Conservation (phyloP, 2,797 vertebrate genomes). For the Rhinatrema bivittatum region DNA sequence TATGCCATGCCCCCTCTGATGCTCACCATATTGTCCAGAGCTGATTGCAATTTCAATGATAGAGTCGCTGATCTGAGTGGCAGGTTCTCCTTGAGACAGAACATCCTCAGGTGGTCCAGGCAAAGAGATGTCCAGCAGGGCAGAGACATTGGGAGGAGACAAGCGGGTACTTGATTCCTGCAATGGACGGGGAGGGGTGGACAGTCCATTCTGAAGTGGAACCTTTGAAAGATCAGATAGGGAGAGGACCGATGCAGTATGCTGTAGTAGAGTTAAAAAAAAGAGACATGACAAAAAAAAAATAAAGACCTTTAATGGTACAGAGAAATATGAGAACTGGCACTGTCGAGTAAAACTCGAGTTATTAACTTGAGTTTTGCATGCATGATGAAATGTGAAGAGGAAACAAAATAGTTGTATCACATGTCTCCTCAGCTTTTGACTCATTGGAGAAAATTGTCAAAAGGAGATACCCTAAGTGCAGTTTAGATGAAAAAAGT, state of each 20-base stretch:
- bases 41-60: conserved; percentile 98
- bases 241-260: conserved; percentile 53
- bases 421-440: too few relatives aligned
- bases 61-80: conserved; percentile 93
- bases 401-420: too few relatives aligned
- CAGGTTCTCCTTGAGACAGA: conserved; percentile 80
- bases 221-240: conserved; percentile 53
- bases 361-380: too few relatives aligned
- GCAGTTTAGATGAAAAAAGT: too few relatives aligned
- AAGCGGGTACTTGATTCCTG: conserved; percentile 67
- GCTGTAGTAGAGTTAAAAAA: conserved; percentile 8
- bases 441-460: too few relatives aligned
- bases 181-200: conserved; percentile 62
- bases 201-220: conserved; percentile 68
- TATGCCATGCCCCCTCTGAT: too few relatives aligned
- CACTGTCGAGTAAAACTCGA: too few relatives aligned
- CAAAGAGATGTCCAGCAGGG: conserved; percentile 91
- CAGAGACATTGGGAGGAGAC: conserved; percentile 88
- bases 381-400: too few relatives aligned
- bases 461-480: too few relatives aligned
- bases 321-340: too few relatives aligned
- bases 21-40: conserved; percentile 84
- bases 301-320: too few relatives aligned
- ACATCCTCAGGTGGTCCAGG: conserved; percentile 92
- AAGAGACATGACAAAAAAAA: too few relatives aligned